Base-by-base conservation (phyloP, 2,797 vertebrate genomes). In the Pangasius sanitwongsei region DNA sequence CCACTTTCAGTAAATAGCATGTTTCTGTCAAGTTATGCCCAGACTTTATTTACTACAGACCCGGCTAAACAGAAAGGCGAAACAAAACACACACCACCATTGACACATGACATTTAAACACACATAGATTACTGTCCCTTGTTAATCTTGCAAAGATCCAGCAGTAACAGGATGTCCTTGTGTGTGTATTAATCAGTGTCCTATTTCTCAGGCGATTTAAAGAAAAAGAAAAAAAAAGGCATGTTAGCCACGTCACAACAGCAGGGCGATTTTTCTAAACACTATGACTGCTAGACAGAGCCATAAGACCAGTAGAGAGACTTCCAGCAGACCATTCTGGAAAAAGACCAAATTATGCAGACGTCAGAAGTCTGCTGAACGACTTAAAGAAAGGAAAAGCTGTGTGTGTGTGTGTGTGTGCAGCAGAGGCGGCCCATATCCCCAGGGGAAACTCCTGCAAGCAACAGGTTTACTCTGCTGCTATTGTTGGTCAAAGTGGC, bases 401-500 rank as follows among this genome's bases (percentile, higher is more conserved):
- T 87, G 75, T 82, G 86, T 85, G 83, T 83, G 55, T 75, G 44
- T 87, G 75, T 82, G 86, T 85, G 83, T 83, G 48, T 75, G 34
- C 48, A 53, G 50, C 81, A 74, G 83, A 88, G 72, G 72, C 37
- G 67, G 74, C 57, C 13, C 63, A 72, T 44, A 86, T 90, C 75
- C 92, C 90, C 90, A 77, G 53, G 83, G 88, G 87, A 70, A 87
- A 85, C 34, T 75, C 84, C 69, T 77, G 83, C 89, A 53, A 70
- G 88, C 89, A 84, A 84, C 65, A 86, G 87, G 87, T 90, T 63
- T 72, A 87, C 86, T 78, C 41, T 34, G 28, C 44, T 41, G 65
- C 85, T 83, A 88, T 90, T 89, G 91, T 89, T 87, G 89, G 78
- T 25, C 11, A 87, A 61, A 89, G 83, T 88, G 88, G 70, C 87